phyloP scores from a whole-genome alignment of 2,888 invertebrate genomes.

The Ypsolopha sequella region DNA sequence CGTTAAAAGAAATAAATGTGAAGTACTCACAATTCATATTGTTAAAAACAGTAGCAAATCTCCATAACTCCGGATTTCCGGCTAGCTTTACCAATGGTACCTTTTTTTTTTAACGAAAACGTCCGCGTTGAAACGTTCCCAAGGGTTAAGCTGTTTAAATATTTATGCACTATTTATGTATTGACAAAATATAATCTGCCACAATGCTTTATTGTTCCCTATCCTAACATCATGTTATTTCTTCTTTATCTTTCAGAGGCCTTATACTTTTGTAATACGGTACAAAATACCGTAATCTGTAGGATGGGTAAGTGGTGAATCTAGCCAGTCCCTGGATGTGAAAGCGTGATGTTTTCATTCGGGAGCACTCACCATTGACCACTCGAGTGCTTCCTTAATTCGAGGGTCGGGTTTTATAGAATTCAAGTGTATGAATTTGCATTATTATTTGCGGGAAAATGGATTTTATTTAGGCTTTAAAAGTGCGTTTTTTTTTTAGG shows the following conservation, averaged over 20 bases:
- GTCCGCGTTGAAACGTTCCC: constrained; percentile 15
- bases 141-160: constrained; percentile 57
- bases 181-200: constrained; percentile 55
- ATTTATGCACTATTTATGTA: constrained; percentile 58
- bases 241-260: neutral
- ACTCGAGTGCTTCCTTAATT: constrained; percentile 43
- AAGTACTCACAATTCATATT: neutral
- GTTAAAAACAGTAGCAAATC: constrained; percentile 5
- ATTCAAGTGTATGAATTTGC: neutral
- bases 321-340: neutral
- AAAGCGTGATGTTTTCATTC: constrained; percentile 14
- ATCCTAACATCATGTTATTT: neutral
- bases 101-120: constrained; percentile 8
- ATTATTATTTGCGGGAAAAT: too few species aligned
- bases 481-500: too few species aligned
- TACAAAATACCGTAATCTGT: too few species aligned
- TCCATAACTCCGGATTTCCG: constrained; percentile 9
- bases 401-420: constrained; percentile 6
- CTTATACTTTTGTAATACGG: neutral
- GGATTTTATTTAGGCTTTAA: too few species aligned
- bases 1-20: too few species aligned
- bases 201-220: constrained; percentile 46
- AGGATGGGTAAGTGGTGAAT: neutral
- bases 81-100: neutral
- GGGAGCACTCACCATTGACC: constrained; percentile 40